phyloP scores from a whole-genome alignment of 1,140 invertebrate species.

The Frieseomelitta varia region DNA sequence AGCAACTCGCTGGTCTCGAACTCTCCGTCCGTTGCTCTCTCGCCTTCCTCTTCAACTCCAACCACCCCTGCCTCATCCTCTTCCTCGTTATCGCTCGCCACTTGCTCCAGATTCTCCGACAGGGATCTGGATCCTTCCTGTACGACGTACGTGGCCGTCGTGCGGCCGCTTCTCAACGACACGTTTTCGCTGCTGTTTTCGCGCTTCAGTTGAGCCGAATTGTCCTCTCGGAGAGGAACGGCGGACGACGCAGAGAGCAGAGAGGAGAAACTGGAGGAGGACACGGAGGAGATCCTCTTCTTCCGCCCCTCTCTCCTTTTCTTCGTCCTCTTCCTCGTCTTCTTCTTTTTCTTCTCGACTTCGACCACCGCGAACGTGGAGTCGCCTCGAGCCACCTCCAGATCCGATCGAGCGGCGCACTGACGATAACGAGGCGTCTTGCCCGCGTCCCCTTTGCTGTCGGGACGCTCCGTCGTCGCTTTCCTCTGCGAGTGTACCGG shows the following conservation, averaged over 20 bases:
- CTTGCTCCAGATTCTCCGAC: not conserved
- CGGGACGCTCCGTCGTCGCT: not conserved
- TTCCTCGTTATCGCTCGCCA: not conserved
- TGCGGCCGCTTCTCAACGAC: constrained; percentile 24
- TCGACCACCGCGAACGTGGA: constrained; percentile 1
- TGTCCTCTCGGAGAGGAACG: too few species aligned
- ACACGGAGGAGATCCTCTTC: not conserved
- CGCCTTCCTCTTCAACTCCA: too few species aligned
- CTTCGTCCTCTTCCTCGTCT: not conserved
- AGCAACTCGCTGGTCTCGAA: too few species aligned
- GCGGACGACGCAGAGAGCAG: not conserved
- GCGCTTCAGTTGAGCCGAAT: not conserved
- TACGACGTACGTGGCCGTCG: constrained; percentile 29
- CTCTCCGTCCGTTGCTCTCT: not conserved
- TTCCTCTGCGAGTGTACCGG: not conserved
- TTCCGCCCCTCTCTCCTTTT: not conserved
- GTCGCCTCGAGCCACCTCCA: not conserved
- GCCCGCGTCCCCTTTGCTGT: not conserved
- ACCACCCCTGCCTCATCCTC: not conserved
- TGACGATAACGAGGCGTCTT: not conserved
- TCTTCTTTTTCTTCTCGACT: not conserved
- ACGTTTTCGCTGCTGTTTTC: not conserved
- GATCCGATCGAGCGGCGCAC: not conserved
- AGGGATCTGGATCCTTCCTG: not conserved
- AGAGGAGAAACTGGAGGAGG: not conserved